Evolutionary conservation across 2,888 invertebrate species (phyloP).

Genomic region (Aphidoletes aphidimyza): DNA sequence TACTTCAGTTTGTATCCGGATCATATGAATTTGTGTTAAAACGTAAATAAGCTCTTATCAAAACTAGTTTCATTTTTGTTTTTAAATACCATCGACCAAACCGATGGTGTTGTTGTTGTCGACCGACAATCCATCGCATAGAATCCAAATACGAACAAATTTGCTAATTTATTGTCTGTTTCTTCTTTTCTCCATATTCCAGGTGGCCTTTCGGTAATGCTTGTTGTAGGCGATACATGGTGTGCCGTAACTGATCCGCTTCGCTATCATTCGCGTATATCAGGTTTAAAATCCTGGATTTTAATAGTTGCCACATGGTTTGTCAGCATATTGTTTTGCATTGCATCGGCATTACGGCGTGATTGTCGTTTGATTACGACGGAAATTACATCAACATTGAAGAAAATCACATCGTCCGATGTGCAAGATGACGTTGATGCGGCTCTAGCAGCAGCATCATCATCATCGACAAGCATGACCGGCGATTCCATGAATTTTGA

Average conservation of each 20-base stretch:
- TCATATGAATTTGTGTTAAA: too few relatives aligned
- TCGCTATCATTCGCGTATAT: slow-evolving; percentile 70
- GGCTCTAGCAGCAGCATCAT: background rate
- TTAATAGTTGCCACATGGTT: slow-evolving; percentile 66
- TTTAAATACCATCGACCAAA: too few relatives aligned
- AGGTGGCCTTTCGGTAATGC: slow-evolving; percentile 63
- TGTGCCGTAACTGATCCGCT: slow-evolving; percentile 72
- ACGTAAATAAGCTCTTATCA: too few relatives aligned
- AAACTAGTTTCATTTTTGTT: too few relatives aligned
- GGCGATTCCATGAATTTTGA: slow-evolving; percentile 32
- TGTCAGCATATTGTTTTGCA: slow-evolving; percentile 65
- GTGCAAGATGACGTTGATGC: too few relatives aligned
- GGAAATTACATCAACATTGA: slow-evolving; percentile 62
- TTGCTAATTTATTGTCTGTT: too few relatives aligned
- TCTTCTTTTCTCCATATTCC: slow-evolving; percentile 35
- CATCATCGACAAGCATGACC: slow-evolving; percentile 53
- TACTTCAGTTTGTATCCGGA: background rate
- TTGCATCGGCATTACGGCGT: slow-evolving; percentile 65
- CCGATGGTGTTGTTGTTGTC: too few relatives aligned
- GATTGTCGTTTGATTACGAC: slow-evolving; percentile 57
- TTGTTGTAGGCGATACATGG: slow-evolving; percentile 70
- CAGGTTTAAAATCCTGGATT: slow-evolving; percentile 65
- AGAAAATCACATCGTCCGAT: background rate
- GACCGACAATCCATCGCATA: background rate
- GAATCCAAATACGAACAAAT: too few relatives aligned